These are phyloP conservation scores for Lateolabrax maculatus DNA, from an alignment of 2,797 vertebrate genomes.

Conservation along the genomic window DNA sequence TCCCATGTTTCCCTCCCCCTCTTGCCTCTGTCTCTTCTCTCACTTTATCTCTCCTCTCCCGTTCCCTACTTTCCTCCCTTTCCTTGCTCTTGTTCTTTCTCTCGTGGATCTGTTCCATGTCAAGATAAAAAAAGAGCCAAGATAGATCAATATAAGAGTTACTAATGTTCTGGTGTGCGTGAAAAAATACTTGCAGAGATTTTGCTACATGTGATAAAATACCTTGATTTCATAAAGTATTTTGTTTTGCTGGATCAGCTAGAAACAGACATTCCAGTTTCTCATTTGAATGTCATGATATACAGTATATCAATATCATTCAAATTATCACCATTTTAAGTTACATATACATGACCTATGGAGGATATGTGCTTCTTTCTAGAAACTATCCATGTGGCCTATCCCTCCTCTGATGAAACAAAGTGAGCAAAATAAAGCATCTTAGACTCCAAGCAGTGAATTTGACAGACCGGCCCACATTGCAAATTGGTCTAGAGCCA, in stretches of 20 bases:
- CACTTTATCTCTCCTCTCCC: background rate
- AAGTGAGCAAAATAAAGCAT: conserved; percentile 6
- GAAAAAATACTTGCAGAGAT: background rate
- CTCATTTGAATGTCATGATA: background rate
- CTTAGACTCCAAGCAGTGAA: background rate
- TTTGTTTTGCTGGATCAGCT: background rate
- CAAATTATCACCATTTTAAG: background rate
- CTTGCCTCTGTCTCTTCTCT: background rate
- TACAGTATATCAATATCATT: background rate
- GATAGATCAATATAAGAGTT: background rate
- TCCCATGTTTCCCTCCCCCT: background rate
- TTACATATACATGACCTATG: background rate
- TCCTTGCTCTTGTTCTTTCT: background rate
- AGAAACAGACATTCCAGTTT: background rate
- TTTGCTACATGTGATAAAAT: background rate
- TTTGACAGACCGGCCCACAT: background rate
- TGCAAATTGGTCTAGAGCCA: conserved; percentile 13
- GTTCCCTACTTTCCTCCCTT: background rate
- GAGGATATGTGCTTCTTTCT: background rate
- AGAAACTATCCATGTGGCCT: background rate
- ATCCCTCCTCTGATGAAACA: background rate
- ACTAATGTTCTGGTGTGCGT: background rate
- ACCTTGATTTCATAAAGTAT: background rate
- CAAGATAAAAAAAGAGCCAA: conserved; percentile 5
- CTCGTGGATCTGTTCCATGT: background rate